Conservation (phyloP, 1,140 invertebrate species). For the Dreissena polymorpha region DNA sequence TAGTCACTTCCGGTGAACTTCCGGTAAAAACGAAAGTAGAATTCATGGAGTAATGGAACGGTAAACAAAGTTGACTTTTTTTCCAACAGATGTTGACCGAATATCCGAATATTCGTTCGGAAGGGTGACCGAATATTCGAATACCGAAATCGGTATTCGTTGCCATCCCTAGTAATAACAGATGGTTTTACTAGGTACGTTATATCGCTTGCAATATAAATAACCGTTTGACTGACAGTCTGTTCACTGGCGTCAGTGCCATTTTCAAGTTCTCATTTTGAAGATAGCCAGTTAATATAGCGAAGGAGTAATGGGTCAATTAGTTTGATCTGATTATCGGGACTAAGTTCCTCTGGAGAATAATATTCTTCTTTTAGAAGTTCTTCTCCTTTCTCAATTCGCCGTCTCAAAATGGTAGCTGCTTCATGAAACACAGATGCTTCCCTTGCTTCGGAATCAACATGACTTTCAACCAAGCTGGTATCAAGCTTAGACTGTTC, state of each 20-base stretch:
- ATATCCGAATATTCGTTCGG: no score
- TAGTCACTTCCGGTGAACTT: no score
- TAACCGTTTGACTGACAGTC: no score
- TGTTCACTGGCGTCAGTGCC: background rate
- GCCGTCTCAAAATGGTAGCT: background rate
- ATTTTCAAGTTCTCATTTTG: background rate
- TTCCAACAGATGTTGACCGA: no score
- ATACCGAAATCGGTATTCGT: no score
- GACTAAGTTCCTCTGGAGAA: background rate
- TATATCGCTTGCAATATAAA: background rate
- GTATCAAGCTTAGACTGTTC: background rate
- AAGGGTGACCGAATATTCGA: no score
- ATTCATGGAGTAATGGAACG: no score
- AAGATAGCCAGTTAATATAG: background rate
- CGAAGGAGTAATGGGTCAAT: background rate
- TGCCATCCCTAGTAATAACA: constrained; percentile 15
- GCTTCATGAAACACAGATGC: constrained; percentile 2
- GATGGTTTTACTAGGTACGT: constrained; percentile 2
- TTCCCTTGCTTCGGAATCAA: background rate
- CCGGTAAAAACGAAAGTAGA: no score
- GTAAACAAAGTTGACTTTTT: no score
- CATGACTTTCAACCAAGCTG: background rate
- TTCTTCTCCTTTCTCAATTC: background rate
- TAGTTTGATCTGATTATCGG: background rate
- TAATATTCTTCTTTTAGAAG: constrained; percentile 4